A percentile compares a stretch with the other conserved stretches of the same genome.
These are phyloP conservation scores for Andrena trimmerana DNA, from an alignment of 2,888 invertebrate genomes.

Conservation along the genomic window DNA sequence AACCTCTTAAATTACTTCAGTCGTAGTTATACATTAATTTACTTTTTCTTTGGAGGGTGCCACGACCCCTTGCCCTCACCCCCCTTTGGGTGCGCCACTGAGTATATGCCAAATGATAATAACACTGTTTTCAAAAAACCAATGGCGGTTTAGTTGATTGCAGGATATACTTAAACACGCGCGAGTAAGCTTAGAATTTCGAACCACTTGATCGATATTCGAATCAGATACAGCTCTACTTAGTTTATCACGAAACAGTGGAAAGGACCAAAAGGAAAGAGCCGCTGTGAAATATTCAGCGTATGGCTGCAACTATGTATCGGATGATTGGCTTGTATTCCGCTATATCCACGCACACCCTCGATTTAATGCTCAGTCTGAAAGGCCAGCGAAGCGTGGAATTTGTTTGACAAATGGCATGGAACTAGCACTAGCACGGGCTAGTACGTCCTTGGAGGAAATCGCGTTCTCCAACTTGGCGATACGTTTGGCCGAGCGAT, in stretches of 20 bases:
- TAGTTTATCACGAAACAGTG: neutral
- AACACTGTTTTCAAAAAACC: no score
- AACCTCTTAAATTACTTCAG: no score
- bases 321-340: slow-evolving; percentile 40
- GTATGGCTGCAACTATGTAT: slow-evolving; percentile 14
- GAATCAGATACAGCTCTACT: slow-evolving; percentile 9
- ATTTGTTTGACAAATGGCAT: slow-evolving; percentile 67
- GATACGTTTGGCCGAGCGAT: slow-evolving; percentile 57
- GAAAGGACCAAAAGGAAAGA: slow-evolving; percentile 4
- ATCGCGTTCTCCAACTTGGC: slow-evolving; percentile 64
- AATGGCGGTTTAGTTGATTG: slow-evolving; percentile 6
- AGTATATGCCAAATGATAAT: no score
- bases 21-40: no score
- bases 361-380: slow-evolving; percentile 56
- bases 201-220: slow-evolving; percentile 15
- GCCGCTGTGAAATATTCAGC: slow-evolving; percentile 18
- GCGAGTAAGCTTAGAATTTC: neutral
- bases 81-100: no score
- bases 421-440: slow-evolving; percentile 58
- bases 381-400: slow-evolving; percentile 63
- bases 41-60: no score
- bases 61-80: no score
- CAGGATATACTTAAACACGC: slow-evolving; percentile 8
- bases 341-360: slow-evolving; percentile 45
- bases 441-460: slow-evolving; percentile 62